Base-by-base conservation (phyloP, 2,797 vertebrate genomes). In the Antrozous pallidus region DNA sequence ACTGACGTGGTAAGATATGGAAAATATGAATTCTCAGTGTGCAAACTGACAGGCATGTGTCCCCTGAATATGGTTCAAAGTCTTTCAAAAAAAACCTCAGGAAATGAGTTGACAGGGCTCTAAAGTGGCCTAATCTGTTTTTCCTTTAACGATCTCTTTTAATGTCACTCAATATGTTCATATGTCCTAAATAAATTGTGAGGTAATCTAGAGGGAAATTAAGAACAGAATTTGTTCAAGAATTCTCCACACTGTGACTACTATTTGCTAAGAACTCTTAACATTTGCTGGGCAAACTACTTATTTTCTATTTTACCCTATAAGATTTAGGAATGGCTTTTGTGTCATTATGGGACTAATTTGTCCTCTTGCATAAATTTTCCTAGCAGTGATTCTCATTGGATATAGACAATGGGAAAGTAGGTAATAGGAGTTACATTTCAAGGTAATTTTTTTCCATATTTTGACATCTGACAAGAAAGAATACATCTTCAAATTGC, bases 381-480 rank as follows among this genome's bases (percentile, higher is more conserved):
- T 88, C 36, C 54, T 63, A 56, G 33, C 18, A 81, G 16, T 47
- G 17, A 14, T 74, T 74, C 9, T 11, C 31, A 6, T 17, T 40
- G 11, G 2, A 83, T 17, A 61, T 0, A 63, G 58, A 14, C 8
- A 65, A 8, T 33, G 9, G 77, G 10, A 77, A 17, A 20, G 3
- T 16, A 38, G 13, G 10, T 24, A 51, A 58, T 2, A 73, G 7
- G 11, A 11, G 12, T 33, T 38, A 40, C 8, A 65, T 17, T 89
- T 87, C 17, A 69, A 86, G 14, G 26, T 49, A 63, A 73, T 22
- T 88, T 75, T 75, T 38, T 63, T 70, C 42, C 38, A 87, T 14
- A 63, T 61, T 78, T 96, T 61, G 18, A 49, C 8, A 93, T 56
- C n/a, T 58, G 20, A 92, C 13, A 95, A 67, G 49, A 56, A 88